Evolutionary conservation across 2,797 vertebrate species (phyloP), one percentile per base, ranked within the genome.

Genomic region (Galaxias olidus): DNA sequence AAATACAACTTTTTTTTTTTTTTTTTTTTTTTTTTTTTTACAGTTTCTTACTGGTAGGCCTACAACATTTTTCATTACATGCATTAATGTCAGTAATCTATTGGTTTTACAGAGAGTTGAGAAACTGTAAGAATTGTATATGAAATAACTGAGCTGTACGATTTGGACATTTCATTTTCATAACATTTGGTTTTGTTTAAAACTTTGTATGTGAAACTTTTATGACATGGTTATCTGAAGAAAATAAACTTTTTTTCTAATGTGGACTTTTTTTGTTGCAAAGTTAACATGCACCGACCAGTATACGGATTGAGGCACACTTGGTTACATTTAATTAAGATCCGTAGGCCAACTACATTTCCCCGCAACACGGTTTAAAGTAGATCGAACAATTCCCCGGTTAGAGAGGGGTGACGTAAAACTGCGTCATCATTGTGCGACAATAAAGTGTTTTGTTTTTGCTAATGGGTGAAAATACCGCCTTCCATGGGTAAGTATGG

Each of bases 171-270:
- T 56, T 41, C 20, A 41, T 56, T 75, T 65, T 80, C 66, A 45
- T 9, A 47, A 57, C 52, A 53, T 51, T 8, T 57, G 20, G 18
- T 57, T 57, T 12, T 56, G 44, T 72, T 52, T 14, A 78, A 73
- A 75, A 73, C 79, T 63, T 72, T 59, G 74, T 81, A 19, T 78
- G 77, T 80, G 74, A 82, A 79, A 78, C 77, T 72, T 63, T 75
- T 54, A 74, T 77, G 73, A 85, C 65, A 63, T 72, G 66, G 72
- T 78, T 66, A 71, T 50, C 4, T 44, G 65, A 79, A 77, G 72
- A 71, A 75, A 89, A 85, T n/a, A 75, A 84, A 87, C 82, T 40
- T 73, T 41, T 57, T 47, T 48, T 61, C 17, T 18, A 44, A 18
- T 58, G 14, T 4, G 11, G 20, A 13, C 19, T 30, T 30, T 13